Conservation (phyloP, 1,140 invertebrate species). For the Danaus melanippus region DNA sequence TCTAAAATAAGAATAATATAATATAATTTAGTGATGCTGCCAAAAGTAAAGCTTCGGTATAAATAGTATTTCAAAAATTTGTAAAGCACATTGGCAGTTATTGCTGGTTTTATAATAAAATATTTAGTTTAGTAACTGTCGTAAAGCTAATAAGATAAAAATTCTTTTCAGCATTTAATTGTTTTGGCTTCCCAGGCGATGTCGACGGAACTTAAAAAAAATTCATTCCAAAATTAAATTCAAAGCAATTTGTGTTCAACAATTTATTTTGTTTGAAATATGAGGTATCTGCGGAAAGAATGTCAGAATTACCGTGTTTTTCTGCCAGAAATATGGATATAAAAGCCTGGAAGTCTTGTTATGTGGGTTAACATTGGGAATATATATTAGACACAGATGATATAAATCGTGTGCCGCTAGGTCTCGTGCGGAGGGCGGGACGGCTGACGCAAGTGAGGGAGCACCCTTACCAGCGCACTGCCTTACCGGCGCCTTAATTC, state of each 20-base stretch:
- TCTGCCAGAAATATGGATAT: too few species aligned
- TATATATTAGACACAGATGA: slow-evolving; percentile 47
- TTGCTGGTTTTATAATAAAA: slow-evolving; percentile 30
- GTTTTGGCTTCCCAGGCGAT: slow-evolving; percentile 14
- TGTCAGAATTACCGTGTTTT: too few species aligned
- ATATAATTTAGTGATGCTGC: slow-evolving; percentile 58
- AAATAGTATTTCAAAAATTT: slow-evolving; percentile 19
- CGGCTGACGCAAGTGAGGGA: slow-evolving; percentile 89
- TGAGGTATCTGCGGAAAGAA: too few species aligned
- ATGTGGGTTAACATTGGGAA: too few species aligned
- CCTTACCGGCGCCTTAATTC: slow-evolving; percentile 66
- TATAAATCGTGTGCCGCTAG: slow-evolving; percentile 72
- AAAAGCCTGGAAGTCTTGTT: too few species aligned
- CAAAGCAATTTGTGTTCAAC: too few species aligned
- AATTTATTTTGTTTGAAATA: too few species aligned
- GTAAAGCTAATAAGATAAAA: slow-evolving; percentile 50
- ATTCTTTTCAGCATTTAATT: slow-evolving; percentile 59
- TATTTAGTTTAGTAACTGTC: slow-evolving; percentile 9
- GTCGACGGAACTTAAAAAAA: background rate
- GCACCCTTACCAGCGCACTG: slow-evolving; percentile 94
- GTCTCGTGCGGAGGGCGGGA: slow-evolving; percentile 81
- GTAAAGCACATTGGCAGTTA: slow-evolving; percentile 44
- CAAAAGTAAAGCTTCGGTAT: slow-evolving; percentile 43
- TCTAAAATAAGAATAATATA: slow-evolving; percentile 44
- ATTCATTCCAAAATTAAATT: slow-evolving; percentile 3